Conservation (phyloP, 2,113 vertebrate species). For the Peromyscus polionotus region DNA sequence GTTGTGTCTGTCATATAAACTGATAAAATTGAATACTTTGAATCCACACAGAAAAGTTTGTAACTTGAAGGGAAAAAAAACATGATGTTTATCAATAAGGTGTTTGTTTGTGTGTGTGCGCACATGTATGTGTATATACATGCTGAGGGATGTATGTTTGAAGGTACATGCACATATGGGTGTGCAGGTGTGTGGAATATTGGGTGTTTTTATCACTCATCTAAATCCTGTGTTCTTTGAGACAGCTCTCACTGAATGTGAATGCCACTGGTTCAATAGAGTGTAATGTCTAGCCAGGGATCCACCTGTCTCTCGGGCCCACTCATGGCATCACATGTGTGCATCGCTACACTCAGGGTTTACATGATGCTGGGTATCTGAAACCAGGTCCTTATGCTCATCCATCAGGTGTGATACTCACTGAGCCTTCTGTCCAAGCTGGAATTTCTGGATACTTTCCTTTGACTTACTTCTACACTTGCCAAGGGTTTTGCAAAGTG, state of each 20-base stretch:
- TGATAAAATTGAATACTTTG: constrained; percentile 47
- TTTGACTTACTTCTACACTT: not conserved
- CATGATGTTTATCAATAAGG: not conserved
- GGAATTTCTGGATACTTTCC: not conserved
- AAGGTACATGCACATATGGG: not conserved
- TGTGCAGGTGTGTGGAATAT: not conserved
- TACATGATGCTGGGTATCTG: not conserved
- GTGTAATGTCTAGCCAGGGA: too few species aligned
- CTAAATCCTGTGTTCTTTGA: not conserved
- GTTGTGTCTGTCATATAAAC: constrained; percentile 22
- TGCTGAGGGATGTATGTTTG: not conserved
- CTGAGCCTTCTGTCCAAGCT: not conserved
- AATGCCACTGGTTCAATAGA: not conserved
- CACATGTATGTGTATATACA: not conserved
- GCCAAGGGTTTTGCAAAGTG: not conserved
- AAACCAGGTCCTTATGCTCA: not conserved
- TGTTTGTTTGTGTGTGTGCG: not conserved
- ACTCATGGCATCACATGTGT: not conserved
- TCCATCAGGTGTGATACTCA: rapidly evolving
- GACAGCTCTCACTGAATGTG: too few species aligned
- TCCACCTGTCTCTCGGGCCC: not conserved
- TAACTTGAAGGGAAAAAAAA: not conserved
- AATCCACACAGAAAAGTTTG: constrained; percentile 7
- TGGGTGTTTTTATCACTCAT: too few species aligned
- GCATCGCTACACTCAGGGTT: not conserved